These are phyloP conservation scores for Tenthredo scrophulariae DNA, from an alignment of 2,888 invertebrate species.

Conservation along the genomic window DNA sequence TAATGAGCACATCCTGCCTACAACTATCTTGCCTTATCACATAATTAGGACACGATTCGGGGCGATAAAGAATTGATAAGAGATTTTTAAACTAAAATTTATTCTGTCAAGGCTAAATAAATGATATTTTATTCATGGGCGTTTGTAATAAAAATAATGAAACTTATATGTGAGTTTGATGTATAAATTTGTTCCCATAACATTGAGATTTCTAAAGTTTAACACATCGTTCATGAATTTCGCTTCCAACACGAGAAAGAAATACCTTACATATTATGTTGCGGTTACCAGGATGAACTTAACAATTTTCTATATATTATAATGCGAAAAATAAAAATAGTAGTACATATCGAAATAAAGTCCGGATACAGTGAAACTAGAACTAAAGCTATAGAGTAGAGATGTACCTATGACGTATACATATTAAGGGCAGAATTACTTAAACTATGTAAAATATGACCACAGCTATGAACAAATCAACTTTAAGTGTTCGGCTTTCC, in stretches of 20 bases:
- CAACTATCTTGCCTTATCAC: neutral
- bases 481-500: neutral
- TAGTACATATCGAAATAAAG: neutral
- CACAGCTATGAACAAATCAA: neutral
- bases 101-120: neutral
- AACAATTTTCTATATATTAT: neutral
- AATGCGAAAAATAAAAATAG: slow-evolving; percentile 1
- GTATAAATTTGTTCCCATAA: neutral
- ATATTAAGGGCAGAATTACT: neutral
- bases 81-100: neutral
- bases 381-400: neutral
- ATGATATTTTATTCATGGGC: neutral
- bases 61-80: neutral
- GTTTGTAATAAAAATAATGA: neutral
- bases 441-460: neutral
- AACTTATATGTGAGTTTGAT: neutral
- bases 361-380: neutral
- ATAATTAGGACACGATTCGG: neutral
- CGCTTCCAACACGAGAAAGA: neutral
- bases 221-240: neutral
- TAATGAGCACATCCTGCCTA: neutral
- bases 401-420: neutral
- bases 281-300: neutral
- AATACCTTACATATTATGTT: neutral
- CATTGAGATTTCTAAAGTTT: neutral